These are phyloP conservation scores for Drosophila cracens DNA, from an alignment of 2,888 invertebrate species.

Conservation along the genomic window DNA sequence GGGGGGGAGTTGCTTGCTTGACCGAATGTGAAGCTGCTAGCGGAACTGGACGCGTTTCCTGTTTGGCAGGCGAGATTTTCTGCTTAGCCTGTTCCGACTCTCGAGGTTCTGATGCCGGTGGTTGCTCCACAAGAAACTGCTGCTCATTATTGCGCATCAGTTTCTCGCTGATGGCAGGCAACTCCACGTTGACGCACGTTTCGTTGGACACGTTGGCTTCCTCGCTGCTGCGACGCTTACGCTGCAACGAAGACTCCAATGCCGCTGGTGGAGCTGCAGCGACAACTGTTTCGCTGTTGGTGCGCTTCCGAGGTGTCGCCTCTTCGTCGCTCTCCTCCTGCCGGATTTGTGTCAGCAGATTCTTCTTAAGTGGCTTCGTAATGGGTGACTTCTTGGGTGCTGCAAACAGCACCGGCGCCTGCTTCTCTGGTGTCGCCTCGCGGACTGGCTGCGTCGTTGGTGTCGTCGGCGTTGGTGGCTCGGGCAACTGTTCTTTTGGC, in stretches of 20 bases:
- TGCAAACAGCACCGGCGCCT: constrained; percentile 26
- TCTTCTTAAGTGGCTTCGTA: constrained; percentile 81
- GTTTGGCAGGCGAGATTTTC: constrained; percentile 2
- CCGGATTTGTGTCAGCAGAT: constrained; percentile 74
- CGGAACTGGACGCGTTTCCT: not conserved
- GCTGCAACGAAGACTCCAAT: constrained; percentile 57
- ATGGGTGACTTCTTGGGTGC: constrained; percentile 73
- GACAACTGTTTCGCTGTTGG: constrained; percentile 65
- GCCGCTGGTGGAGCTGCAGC: constrained; percentile 2
- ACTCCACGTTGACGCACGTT: constrained; percentile 35
- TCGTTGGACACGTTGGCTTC: constrained; percentile 49
- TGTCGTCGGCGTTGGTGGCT: not conserved
- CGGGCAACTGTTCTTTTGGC: constrained; percentile 18
- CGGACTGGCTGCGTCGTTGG: not conserved
- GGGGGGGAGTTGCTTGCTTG: not conserved
- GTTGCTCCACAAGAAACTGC: constrained; percentile 28
- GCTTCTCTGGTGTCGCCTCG: constrained; percentile 30
- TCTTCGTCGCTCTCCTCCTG: constrained; percentile 79
- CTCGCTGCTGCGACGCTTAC: constrained; percentile 82
- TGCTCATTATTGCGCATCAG: constrained; percentile 62
- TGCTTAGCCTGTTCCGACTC: not conserved
- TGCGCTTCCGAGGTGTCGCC: constrained; percentile 71
- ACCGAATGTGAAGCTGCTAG: not conserved
- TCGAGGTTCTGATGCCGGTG: not conserved
- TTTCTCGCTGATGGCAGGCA: constrained; percentile 62